Evolutionary conservation across 2,113 vertebrate genomes (phyloP).

Genomic region (Neodontobutis hainanensis): DNA sequence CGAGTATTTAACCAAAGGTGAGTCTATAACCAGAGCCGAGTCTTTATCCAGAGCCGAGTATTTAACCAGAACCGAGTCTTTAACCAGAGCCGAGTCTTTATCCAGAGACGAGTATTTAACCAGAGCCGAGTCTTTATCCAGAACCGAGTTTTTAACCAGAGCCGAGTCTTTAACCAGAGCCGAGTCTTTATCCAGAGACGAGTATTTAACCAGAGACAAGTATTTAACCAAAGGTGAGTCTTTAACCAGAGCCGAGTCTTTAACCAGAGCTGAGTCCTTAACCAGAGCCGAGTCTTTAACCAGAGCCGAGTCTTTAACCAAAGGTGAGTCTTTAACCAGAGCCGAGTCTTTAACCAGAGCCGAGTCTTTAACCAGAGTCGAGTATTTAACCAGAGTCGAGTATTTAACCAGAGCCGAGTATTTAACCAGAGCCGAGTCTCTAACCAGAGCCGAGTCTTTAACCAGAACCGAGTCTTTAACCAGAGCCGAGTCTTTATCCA

Average conservation of each 20-base stretch:
- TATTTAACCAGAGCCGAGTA: not conserved
- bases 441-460: not conserved
- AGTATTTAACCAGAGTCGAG: conserved; percentile 52
- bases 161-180: conserved; percentile 78
- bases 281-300: not conserved
- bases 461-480: conserved; percentile 69
- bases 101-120: conserved; percentile 70
- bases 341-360: not conserved
- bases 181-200: not conserved
- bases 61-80: conserved; percentile 1
- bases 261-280: conserved; percentile 90
- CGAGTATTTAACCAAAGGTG: conserved; percentile 99
- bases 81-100: no score
- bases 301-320: conserved; percentile 82
- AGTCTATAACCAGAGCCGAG: conserved; percentile 52
- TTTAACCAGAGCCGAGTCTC: conserved; percentile 94
- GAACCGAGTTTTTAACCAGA: conserved; percentile 85
- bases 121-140: not conserved
- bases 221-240: conserved; percentile 97
- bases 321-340: conserved; percentile 81
- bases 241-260: conserved; percentile 1
- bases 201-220: no score
- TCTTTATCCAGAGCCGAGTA: conserved; percentile 49
- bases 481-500: conserved; percentile 86
- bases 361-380: conserved; percentile 93